These are phyloP conservation scores for Bombus ignitus DNA, from an alignment of 1,140 invertebrate genomes.

Conservation along the genomic window DNA sequence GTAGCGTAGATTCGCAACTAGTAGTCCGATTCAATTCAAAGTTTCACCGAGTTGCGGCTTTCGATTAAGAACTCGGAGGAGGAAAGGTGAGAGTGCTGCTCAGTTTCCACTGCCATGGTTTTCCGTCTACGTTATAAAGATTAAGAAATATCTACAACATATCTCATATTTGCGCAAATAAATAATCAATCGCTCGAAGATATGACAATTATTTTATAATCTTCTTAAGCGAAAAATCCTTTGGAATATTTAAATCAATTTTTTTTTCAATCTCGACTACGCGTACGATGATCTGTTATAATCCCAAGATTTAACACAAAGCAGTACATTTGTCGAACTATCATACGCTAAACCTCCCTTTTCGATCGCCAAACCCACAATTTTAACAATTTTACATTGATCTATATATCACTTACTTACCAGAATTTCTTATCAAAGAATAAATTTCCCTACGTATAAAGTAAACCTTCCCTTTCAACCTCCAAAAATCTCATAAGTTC, in stretches of 20 bases:
- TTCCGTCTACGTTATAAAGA: background rate
- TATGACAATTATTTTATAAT: background rate
- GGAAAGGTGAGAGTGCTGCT: background rate
- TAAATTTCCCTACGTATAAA: no score
- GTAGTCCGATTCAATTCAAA: conserved; percentile 47
- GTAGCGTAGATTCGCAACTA: conserved; percentile 19
- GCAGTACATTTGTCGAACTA: no score
- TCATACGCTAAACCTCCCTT: no score
- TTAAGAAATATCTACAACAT: background rate
- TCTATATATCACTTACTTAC: no score
- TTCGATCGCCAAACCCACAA: no score
- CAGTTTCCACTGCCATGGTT: conserved; percentile 12
- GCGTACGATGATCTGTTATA: no score
- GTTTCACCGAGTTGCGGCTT: conserved; percentile 48
- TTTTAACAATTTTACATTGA: no score
- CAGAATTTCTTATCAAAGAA: no score
- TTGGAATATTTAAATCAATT: no score
- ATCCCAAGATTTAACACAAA: no score
- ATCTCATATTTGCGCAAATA: background rate
- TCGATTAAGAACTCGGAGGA: conserved; percentile 28
- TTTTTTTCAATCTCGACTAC: background rate
- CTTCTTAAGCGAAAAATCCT: background rate
- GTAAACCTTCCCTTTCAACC: no score
- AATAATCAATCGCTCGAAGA: background rate
- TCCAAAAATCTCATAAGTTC: no score